Evolutionary conservation across 2,888 invertebrate species (phyloP).

Genomic region (Acronicta psi): DNA sequence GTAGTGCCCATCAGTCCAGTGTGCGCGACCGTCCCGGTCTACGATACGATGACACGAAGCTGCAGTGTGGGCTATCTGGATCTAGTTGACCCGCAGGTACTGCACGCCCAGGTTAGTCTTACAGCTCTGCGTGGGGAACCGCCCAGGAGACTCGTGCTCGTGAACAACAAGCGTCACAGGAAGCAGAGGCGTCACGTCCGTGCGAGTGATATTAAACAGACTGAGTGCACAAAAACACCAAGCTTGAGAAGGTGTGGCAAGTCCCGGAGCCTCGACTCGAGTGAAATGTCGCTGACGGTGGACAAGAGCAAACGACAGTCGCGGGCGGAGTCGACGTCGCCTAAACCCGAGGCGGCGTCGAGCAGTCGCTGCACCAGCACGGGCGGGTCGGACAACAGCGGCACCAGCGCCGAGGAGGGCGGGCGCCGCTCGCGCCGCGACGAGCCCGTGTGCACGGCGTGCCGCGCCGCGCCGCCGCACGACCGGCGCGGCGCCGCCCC

Average conservation of each 20-base stretch:
- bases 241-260: slow-evolving; percentile 92
- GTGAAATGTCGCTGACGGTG: slow-evolving; percentile 91
- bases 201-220: slow-evolving; percentile 68
- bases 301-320: slow-evolving; percentile 76
- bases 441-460: slow-evolving; percentile 67
- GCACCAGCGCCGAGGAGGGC: slow-evolving; percentile 67
- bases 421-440: slow-evolving; percentile 64
- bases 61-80: slow-evolving; percentile 97
- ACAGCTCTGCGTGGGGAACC: slow-evolving; percentile 92
- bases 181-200: slow-evolving; percentile 75
- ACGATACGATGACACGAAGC: slow-evolving; percentile 93
- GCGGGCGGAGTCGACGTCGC: slow-evolving; percentile 50
- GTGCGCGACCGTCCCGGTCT: slow-evolving; percentile 77
- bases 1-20: slow-evolving; percentile 91
- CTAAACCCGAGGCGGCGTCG: slow-evolving; percentile 52
- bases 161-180: slow-evolving; percentile 86
- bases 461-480: slow-evolving; percentile 68
- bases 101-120: slow-evolving; percentile 93
- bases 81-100: slow-evolving; percentile 93
- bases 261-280: slow-evolving; percentile 95
- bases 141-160: slow-evolving; percentile 93
- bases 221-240: slow-evolving; percentile 75
- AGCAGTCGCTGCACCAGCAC: slow-evolving; percentile 70
- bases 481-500: slow-evolving; percentile 59
- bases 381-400: slow-evolving; percentile 67